Evolutionary conservation across 2,113 vertebrate species (phyloP), one percentile per base, ranked within the genome.

Genomic region (Oryzias woworae): DNA sequence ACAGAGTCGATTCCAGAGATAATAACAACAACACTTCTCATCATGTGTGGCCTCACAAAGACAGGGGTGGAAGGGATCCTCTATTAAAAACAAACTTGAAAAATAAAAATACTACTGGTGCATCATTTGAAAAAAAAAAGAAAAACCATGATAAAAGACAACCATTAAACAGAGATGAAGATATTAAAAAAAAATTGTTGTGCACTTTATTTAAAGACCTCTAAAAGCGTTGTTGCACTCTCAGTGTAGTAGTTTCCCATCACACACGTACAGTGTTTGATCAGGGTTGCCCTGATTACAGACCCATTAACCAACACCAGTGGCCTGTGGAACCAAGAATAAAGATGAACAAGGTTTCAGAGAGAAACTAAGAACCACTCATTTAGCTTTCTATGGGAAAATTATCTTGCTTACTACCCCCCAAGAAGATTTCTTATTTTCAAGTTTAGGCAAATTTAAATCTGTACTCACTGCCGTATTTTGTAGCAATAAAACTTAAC

Each of bases 271-370:
- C 50, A 51, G 49, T 17, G 66, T 77, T 70, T 80, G 80, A 82
- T 53, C 75, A 74, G 69, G 83, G 80, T 86, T 83, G 87, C 82
- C 73, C 74, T 66, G 78, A 88, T 88, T 90, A 89, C 75, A 88
- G 80, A 77, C 71, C 75, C 62, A 74, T 83, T 78, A 36, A 86
- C 71, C 66, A 85, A 43, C 45, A 53, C 75, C 78, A 78, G 75
- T 67, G 58, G 83, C 73, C 73, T 80, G 75, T 78, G 69, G 64
- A 69, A 81, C 74, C 87, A 87, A 89, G 84, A 87, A 85, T 78
- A 87, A 86, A 88, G 78, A 81, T 57, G 53, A 80, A 73, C 66
- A 74, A 42, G 58, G 66, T 75, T 68, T 80, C 36, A 20, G 44
- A 70, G 41, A 69, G 62, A 81, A 84, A 84, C 79, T 59, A 43